Conservation (phyloP, 2,113 vertebrate genomes). For the Cacatua alba region DNA sequence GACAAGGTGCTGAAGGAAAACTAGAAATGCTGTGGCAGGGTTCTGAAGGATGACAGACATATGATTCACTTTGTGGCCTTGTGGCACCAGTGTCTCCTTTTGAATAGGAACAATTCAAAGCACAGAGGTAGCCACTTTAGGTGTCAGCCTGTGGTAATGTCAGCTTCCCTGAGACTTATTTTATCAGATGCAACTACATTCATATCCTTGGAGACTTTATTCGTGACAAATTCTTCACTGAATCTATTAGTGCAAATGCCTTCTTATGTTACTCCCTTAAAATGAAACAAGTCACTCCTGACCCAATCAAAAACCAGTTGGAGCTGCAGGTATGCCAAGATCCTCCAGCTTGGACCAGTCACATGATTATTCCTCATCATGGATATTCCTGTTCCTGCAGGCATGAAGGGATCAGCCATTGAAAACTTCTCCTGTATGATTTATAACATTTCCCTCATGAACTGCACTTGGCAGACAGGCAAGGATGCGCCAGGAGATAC, state of each 20-base stretch:
- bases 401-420: background rate
- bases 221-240: background rate
- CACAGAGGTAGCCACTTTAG: background rate
- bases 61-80: background rate
- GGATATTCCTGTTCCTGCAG: background rate
- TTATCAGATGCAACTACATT: background rate
- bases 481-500: slow-evolving; percentile 47
- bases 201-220: background rate
- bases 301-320: background rate
- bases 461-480: slow-evolving; percentile 69
- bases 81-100: background rate
- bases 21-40: background rate
- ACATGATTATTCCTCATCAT: background rate
- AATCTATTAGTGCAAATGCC: background rate
- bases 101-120: background rate
- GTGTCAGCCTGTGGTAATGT: background rate
- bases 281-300: background rate
- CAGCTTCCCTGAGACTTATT: background rate
- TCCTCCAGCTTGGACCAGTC: background rate
- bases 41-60: background rate
- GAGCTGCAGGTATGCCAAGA: background rate
- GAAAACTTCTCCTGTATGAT: slow-evolving; percentile 67
- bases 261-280: background rate
- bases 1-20: background rate
- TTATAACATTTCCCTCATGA: slow-evolving; percentile 55